Percentiles rank a stretch among this genome's conserved stretches.
These are phyloP conservation scores for Dromiciops gliroides DNA, from an alignment of 2,113 vertebrate genomes.

Conservation along the genomic window DNA sequence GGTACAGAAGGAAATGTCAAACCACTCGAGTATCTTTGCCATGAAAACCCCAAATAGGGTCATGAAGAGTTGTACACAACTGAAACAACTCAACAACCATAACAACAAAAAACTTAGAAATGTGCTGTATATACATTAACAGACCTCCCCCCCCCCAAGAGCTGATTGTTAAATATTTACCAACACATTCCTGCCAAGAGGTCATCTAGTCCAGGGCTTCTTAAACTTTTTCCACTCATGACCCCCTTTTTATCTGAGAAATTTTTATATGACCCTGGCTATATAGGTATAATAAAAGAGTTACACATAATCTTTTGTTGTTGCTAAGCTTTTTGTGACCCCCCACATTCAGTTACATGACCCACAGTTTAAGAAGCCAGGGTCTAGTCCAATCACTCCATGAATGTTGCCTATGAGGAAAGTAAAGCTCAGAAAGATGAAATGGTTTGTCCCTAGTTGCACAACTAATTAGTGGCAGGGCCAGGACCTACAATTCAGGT, in stretches of 20 bases:
- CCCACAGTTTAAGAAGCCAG: too few species aligned
- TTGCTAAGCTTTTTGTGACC: too few species aligned
- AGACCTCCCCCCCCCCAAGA: rapidly evolving
- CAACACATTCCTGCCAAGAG: neutral
- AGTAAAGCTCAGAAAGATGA: neutral
- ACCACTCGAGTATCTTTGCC: neutral
- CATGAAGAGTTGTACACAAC: neutral
- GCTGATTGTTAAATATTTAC: neutral
- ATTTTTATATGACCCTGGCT: too few species aligned
- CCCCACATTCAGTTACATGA: too few species aligned
- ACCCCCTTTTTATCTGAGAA: too few species aligned
- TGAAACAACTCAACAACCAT: neutral
- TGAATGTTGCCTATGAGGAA: neutral
- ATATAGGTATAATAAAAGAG: too few species aligned
- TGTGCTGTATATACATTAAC: neutral
- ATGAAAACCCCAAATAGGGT: neutral
- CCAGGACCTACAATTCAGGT: neutral
- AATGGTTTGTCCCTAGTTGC: neutral
- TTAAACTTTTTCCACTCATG: too few species aligned
- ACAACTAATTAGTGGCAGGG: neutral
- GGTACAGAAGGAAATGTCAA: neutral
- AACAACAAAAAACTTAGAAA: too few species aligned
- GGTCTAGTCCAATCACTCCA: neutral
- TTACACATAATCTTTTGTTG: too few species aligned
- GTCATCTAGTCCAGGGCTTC: neutral